phyloP scores from a whole-genome alignment of 2,113 vertebrate genomes.

The Clarias macrocephalus region DNA sequence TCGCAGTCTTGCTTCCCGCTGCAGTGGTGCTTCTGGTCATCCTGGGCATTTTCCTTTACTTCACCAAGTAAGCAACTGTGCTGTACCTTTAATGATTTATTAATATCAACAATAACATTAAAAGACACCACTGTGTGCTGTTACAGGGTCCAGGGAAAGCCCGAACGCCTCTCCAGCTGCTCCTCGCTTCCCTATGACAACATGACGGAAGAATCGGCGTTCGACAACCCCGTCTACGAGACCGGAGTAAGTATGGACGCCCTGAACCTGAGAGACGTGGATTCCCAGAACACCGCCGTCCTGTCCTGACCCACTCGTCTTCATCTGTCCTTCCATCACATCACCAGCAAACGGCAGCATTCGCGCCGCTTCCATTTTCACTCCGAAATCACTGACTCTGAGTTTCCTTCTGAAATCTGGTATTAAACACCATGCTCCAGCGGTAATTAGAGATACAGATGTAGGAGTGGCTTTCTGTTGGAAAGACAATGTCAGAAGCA shows the following conservation, averaged over 20 bases:
- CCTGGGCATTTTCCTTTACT: constrained; percentile 85
- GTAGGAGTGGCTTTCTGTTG: background rate
- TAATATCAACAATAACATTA: no score
- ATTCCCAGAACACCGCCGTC: constrained; percentile 71
- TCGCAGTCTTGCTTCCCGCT: constrained; percentile 86
- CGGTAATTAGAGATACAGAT: background rate
- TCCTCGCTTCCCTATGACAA: constrained; percentile 83
- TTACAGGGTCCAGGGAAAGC: constrained; percentile 86
- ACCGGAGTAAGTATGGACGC: constrained; percentile 88
- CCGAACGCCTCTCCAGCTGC: constrained; percentile 75
- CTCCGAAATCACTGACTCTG: background rate
- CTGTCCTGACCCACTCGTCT: constrained; percentile 67
- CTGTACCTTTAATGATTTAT: no score
- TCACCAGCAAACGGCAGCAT: constrained; percentile 63
- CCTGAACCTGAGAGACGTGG: constrained; percentile 70
- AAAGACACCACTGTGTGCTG: background rate
- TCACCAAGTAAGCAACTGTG: constrained; percentile 82
- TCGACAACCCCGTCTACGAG: constrained; percentile 93
- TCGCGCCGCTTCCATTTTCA: constrained; percentile 22
- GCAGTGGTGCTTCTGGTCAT: constrained; percentile 81
- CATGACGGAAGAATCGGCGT: constrained; percentile 91
- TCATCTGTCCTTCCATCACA: constrained; percentile 49
- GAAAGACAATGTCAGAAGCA: background rate
- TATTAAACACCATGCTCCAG: background rate
- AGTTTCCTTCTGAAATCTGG: background rate